A percentile compares a stretch with the other conserved stretches of the same genome.
Evolutionary conservation across 2,113 vertebrate species (phyloP).

Genomic region (Chloebia gouldiae): DNA sequence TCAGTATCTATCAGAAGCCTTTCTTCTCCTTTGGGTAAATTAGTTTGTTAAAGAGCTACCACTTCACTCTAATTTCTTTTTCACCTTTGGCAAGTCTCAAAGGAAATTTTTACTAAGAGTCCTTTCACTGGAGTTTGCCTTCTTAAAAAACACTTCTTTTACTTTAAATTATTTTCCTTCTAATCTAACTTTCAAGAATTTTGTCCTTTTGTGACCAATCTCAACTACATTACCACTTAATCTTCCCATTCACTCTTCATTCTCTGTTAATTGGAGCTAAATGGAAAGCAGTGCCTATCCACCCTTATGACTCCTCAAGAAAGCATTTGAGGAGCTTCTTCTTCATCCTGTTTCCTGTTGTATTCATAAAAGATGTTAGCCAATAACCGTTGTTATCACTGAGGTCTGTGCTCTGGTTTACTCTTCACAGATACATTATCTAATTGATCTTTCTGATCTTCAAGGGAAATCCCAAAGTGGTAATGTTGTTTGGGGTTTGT

Average conservation of each 20-base stretch:
- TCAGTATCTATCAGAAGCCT: not conserved
- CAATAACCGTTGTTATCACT: not conserved
- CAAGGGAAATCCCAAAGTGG: not conserved
- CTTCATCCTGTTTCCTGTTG: not conserved
- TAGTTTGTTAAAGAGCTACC: not conserved
- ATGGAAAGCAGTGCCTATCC: not conserved
- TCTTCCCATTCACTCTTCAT: not conserved
- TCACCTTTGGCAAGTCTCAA: not conserved
- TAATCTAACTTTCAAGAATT: not conserved
- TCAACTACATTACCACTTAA: not conserved
- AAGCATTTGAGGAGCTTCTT: not conserved
- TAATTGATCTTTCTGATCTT: not conserved
- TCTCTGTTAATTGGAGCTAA: not conserved
- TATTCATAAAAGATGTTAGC: not conserved
- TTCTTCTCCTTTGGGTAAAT: conserved; percentile 1
- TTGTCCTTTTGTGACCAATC: not conserved
- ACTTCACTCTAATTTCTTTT: not conserved
- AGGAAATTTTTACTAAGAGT: not conserved
- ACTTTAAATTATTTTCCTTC: not conserved
- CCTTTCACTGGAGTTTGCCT: not conserved
- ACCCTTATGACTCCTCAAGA: not conserved
- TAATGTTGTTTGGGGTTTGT: not conserved
- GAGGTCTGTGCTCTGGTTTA: not conserved
- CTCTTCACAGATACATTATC: not conserved
- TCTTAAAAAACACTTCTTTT: not conserved